These are phyloP conservation scores for Astyanax mexicanus DNA, from an alignment of 2,797 vertebrate genomes.

Conservation along the genomic window DNA sequence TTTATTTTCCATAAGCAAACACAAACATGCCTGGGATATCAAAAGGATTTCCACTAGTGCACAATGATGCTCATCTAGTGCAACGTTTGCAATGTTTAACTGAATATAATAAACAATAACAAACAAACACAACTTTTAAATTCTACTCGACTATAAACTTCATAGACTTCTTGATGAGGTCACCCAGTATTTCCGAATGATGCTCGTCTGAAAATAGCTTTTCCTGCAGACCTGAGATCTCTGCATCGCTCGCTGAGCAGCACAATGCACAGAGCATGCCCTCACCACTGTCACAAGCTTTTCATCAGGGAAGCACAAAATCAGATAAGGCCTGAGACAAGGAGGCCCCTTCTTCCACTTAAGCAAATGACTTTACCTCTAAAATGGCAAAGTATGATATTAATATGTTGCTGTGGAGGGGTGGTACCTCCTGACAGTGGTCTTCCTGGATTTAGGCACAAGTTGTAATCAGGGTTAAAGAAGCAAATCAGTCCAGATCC, in stretches of 20 bases:
- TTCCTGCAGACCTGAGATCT: slow-evolving; percentile 41
- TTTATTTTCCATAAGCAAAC: neutral
- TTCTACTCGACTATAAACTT: neutral
- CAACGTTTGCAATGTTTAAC: too few species aligned
- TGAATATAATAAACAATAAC: neutral
- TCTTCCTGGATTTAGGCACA: neutral
- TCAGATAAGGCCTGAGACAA: slow-evolving; percentile 72
- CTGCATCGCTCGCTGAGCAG: slow-evolving; percentile 52
- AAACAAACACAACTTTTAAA: neutral
- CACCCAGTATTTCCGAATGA: slow-evolving; percentile 48
- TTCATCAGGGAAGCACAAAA: slow-evolving; percentile 65
- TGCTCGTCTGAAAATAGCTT: slow-evolving; percentile 63
- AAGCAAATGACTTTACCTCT: slow-evolving; percentile 63
- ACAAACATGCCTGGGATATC: neutral
- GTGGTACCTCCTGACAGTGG: slow-evolving; percentile 55
- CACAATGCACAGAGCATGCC: slow-evolving; percentile 68
- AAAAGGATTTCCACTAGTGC: neutral
- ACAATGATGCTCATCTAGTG: too few species aligned
- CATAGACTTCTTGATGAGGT: slow-evolving; percentile 15
- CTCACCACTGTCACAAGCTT: slow-evolving; percentile 74
- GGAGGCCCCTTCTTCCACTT: slow-evolving; percentile 60
- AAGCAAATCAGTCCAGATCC: neutral
- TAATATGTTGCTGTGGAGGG: slow-evolving; percentile 56
- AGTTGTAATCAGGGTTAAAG: neutral
- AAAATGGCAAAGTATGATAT: slow-evolving; percentile 66